Base-by-base conservation (phyloP, 2,888 invertebrate species). In the Vanessa cardui region DNA sequence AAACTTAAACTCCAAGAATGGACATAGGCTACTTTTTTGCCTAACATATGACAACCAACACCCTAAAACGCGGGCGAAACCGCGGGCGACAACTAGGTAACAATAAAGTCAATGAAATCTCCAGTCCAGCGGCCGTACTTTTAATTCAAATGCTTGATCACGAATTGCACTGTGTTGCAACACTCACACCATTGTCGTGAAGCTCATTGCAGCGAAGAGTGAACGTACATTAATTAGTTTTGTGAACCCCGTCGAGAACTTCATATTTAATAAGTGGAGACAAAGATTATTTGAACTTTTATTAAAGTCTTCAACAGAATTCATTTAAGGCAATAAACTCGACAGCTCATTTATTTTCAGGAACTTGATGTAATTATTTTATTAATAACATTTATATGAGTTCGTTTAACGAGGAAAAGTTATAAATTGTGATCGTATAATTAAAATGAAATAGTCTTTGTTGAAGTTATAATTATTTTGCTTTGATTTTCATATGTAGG, bases 181-280 rank as follows among this genome's bases (percentile, higher is more conserved):
- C 77, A 80, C 74, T 73, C 74, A 73, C 74, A 73, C 78, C 74
- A 84, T 80, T 86, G 85, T 87, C 83, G 84, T 85, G 84, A 78
- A 84, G 82, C 78, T 77, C 77, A 75, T 77, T 78, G 73, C 72
- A 77, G 77, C 54, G 75, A 80, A 79, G 72, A 77, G 77, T 56
- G 75, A 80, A 79, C 80, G 80, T 80, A 75, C 76, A 80, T 80
- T 76, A 76, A 80, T 79, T 76, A 76, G 66, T 72, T 70, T 64
- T 58, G 70, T 60, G 58, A 61, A 66, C 56, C 58, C 58, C 47
- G 47, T 58, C 65, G 52, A 68, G 64, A 69, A 66, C 58, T 66
- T 69, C 56, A 58, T 68, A 58, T 58, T 64, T 33, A 58, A 58
- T 64, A 47, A 49, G 39, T 56, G 33, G 56, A 39, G 39, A 56